Percentiles rank a stretch among this genome's conserved stretches.
These are phyloP conservation scores for Drosophila formosana DNA, from an alignment of 2,888 invertebrate species.

Conservation along the genomic window DNA sequence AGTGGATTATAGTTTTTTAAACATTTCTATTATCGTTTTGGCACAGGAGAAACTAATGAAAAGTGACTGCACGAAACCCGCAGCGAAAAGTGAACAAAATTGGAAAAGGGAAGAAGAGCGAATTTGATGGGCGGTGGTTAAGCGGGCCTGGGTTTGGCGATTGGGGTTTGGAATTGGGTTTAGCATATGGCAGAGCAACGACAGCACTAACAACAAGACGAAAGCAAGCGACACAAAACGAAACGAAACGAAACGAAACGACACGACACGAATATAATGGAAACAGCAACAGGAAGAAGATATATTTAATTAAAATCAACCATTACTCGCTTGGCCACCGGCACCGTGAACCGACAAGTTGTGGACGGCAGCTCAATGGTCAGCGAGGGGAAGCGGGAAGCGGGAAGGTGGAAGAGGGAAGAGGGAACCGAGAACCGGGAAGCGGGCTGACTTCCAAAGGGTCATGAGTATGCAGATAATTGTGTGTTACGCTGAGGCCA, in stretches of 20 bases:
- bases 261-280: conserved; percentile 57
- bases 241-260: conserved; percentile 13
- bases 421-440: conserved; percentile 15
- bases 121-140: conserved; percentile 9
- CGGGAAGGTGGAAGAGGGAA: conserved; percentile 11
- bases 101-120: conserved; percentile 22
- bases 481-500: conserved; percentile 11
- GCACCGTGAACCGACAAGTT: conserved; percentile 57
- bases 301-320: conserved; percentile 85
- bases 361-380: conserved; percentile 21
- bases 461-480: conserved; percentile 7
- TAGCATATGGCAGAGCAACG: conserved; percentile 27
- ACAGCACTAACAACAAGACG: conserved; percentile 7
- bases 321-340: conserved; percentile 75
- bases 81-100: conserved; percentile 12
- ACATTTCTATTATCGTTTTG: not conserved
- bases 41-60: conserved; percentile 11
- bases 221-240: conserved; percentile 11
- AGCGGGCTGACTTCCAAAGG: conserved; percentile 20
- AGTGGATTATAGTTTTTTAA: not conserved
- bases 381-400: conserved; percentile 2
- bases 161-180: conserved; percentile 12
- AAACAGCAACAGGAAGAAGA: conserved; percentile 84
- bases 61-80: conserved; percentile 23
- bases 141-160: conserved; percentile 15